These are phyloP conservation scores for Bactericera cockerelli DNA, from an alignment of 1,140 invertebrate species.

Conservation along the genomic window DNA sequence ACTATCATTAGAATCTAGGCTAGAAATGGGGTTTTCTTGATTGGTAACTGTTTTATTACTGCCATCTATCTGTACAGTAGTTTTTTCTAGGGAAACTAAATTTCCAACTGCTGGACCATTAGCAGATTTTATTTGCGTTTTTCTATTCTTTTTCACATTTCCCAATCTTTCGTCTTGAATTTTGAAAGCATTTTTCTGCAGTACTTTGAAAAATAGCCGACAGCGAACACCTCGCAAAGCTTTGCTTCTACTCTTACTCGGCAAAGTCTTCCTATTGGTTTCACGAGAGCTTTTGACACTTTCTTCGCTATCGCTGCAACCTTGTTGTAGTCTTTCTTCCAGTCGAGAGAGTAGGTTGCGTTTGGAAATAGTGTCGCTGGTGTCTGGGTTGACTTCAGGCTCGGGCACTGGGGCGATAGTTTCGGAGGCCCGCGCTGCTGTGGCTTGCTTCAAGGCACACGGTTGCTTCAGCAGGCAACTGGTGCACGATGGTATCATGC, in stretches of 20 bases:
- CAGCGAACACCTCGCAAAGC: neutral
- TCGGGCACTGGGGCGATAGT: neutral
- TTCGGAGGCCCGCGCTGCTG: neutral
- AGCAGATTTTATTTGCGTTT: neutral
- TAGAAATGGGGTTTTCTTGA: too few species aligned
- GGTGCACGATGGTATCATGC: neutral
- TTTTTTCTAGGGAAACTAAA: too few species aligned
- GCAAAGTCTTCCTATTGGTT: neutral
- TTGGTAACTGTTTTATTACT: too few species aligned
- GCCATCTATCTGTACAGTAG: too few species aligned
- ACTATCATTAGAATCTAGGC: too few species aligned
- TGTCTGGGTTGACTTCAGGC: neutral
- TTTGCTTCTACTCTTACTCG: neutral
- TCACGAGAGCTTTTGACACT: neutral
- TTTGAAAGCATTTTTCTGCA: too few species aligned
- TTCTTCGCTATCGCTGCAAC: neutral
- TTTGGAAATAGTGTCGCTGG: neutral
- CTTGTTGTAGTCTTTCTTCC: slow-evolving; percentile 5
- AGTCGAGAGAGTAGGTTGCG: neutral
- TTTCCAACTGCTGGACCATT: too few species aligned
- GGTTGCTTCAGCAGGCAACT: neutral
- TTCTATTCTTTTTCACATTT: too few species aligned
- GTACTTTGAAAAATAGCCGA: neutral
- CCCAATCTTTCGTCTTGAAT: too few species aligned
- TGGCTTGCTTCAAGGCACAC: neutral